These are phyloP conservation scores for Ommatoiulus sabulosus DNA, from an alignment of 2,888 invertebrate genomes.

Conservation along the genomic window DNA sequence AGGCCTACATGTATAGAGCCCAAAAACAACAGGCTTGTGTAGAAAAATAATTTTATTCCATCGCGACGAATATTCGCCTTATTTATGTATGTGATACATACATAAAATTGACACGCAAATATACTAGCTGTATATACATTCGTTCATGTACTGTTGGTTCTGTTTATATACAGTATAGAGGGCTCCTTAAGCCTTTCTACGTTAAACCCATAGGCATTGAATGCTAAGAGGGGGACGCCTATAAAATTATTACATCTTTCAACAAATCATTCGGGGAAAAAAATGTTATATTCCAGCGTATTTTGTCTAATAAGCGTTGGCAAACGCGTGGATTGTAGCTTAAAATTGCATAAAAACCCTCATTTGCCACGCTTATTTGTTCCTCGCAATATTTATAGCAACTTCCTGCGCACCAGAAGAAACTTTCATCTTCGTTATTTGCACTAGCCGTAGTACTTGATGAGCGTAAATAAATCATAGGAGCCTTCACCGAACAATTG, in stretches of 20 bases:
- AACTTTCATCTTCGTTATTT: background rate
- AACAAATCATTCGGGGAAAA: background rate
- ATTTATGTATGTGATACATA: too few relatives aligned
- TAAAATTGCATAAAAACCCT: conserved; percentile 2
- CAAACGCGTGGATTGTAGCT: background rate
- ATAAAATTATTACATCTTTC: background rate
- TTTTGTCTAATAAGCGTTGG: background rate
- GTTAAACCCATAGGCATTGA: background rate
- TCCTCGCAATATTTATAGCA: conserved; percentile 2
- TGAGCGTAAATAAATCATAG: conserved; percentile 43
- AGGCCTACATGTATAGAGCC: too few relatives aligned
- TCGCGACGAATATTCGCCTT: too few relatives aligned
- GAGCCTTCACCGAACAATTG: conserved; percentile 29
- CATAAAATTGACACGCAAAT: too few relatives aligned
- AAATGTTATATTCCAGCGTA: background rate
- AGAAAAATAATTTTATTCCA: too few relatives aligned
- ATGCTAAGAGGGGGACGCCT: background rate
- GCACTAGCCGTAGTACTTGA: background rate
- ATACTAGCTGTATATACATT: too few relatives aligned
- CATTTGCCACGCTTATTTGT: conserved; percentile 27
- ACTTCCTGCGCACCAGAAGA: background rate
- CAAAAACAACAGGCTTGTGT: too few relatives aligned
- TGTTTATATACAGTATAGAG: too few relatives aligned
- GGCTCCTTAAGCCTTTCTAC: too few relatives aligned
- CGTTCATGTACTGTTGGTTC: too few relatives aligned